A percentile compares a stretch with the other conserved stretches of the same genome.
These are phyloP conservation scores for Cremastinae sp. DNA, from an alignment of 2,888 invertebrate species.

Conservation along the genomic window DNA sequence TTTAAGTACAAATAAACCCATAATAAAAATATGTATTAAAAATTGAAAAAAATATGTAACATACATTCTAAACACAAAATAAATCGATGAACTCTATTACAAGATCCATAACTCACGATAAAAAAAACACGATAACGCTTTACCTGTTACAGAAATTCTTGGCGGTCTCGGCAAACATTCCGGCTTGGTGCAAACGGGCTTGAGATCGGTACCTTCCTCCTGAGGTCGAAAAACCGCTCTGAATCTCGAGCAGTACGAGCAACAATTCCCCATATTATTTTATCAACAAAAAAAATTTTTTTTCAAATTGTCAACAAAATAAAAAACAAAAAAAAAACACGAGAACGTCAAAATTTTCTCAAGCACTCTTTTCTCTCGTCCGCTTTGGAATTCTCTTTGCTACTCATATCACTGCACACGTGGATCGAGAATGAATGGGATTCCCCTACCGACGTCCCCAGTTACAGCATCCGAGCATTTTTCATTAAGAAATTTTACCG, in stretches of 20 bases:
- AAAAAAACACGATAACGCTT: constrained; percentile 51
- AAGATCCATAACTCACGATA: constrained; percentile 19
- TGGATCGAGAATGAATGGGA: no score
- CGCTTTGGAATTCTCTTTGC: neutral
- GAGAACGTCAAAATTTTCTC: neutral
- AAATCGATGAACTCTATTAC: neutral
- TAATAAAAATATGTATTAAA: no score
- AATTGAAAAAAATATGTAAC: no score
- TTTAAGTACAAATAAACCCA: no score
- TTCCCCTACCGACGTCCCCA: no score
- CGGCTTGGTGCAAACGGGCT: constrained; percentile 70
- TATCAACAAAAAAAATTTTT: constrained; percentile 13
- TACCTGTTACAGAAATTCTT: constrained; percentile 66
- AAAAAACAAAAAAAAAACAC: neutral
- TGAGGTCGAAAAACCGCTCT: constrained; percentile 72
- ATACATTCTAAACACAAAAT: no score
- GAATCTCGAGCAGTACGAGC: constrained; percentile 71
- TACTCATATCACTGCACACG: constrained; percentile 2
- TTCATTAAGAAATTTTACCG: neutral
- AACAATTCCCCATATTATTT: constrained; percentile 75
- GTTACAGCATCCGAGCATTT: neutral
- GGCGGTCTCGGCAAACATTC: constrained; percentile 76
- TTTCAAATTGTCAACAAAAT: neutral
- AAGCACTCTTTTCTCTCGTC: neutral
- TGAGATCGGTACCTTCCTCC: constrained; percentile 59